phyloP scores from a whole-genome alignment of 2,113 vertebrate genomes.

The Nesogale talazaci region DNA sequence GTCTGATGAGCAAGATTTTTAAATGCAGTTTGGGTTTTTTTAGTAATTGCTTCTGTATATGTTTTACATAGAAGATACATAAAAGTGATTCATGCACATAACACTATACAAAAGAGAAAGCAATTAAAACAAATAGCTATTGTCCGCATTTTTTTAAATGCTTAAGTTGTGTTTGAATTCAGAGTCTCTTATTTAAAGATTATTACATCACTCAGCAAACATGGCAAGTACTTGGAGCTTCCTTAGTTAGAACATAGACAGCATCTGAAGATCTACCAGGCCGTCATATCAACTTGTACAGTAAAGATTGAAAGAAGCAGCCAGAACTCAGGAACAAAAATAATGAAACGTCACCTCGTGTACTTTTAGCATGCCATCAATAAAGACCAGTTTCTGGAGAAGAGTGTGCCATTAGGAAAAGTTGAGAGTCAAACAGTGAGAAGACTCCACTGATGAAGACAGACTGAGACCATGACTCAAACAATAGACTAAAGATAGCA shows the following conservation, averaged over 20 bases:
- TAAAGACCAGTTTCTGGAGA: neutral
- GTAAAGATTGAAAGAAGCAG: too few relatives aligned
- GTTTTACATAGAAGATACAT: neutral
- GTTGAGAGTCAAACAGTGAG: neutral
- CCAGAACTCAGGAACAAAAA: neutral
- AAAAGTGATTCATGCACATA: neutral
- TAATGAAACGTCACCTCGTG: neutral
- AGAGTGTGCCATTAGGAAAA: neutral
- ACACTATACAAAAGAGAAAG: conserved; percentile 60
- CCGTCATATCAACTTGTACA: neutral
- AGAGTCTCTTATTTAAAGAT: neutral
- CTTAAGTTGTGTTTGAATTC: neutral
- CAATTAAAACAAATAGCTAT: conserved; percentile 70
- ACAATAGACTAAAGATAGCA: neutral
- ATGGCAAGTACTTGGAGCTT: neutral
- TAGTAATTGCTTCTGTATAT: neutral
- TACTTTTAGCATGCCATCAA: neutral
- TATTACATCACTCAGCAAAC: neutral
- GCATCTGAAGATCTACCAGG: neutral
- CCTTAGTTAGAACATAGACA: neutral
- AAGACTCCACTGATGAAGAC: neutral
- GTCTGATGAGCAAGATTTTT: neutral
- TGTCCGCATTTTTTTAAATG: conserved; percentile 38
- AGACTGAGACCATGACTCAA: neutral
- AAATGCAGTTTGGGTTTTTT: neutral